Evolutionary conservation across 2,113 vertebrate genomes (phyloP).

Genomic region (Cnemophilus loriae): DNA sequence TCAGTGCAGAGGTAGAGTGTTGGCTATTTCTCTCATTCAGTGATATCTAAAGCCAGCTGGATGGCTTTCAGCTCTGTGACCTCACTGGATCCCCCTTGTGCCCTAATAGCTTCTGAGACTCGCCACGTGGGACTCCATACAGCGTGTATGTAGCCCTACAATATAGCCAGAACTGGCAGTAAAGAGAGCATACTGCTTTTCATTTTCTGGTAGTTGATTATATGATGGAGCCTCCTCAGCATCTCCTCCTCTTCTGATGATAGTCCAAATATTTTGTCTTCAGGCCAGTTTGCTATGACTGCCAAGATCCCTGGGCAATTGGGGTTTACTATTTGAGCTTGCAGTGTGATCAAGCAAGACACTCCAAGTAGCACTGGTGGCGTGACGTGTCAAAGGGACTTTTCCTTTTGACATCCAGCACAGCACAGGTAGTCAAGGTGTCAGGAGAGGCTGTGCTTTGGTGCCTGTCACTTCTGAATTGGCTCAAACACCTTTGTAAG

Average conservation of each 20-base stretch:
- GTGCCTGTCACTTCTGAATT: neutral
- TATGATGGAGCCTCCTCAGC: too few relatives aligned
- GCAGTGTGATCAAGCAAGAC: neutral
- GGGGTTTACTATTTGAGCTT: neutral
- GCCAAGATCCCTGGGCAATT: neutral
- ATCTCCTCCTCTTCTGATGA: neutral
- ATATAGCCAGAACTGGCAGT: neutral
- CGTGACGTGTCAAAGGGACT: neutral
- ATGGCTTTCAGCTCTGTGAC: neutral
- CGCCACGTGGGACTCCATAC: fast-evolving
- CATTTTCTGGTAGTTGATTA: neutral
- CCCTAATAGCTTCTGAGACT: neutral
- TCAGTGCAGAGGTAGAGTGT: neutral
- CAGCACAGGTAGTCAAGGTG: neutral
- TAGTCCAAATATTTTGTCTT: neutral
- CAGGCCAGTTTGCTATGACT: fast-evolving
- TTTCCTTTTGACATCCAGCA: neutral
- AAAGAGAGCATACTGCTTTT: neutral
- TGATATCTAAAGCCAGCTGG: neutral
- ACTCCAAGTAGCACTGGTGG: neutral
- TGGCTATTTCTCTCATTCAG: neutral
- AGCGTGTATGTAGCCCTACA: neutral
- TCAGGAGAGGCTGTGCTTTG: neutral
- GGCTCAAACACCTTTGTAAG: fast-evolving
- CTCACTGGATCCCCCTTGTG: neutral